These are phyloP conservation scores for Bujurquina vittata DNA, from an alignment of 2,113 vertebrate genomes.

Conservation along the genomic window DNA sequence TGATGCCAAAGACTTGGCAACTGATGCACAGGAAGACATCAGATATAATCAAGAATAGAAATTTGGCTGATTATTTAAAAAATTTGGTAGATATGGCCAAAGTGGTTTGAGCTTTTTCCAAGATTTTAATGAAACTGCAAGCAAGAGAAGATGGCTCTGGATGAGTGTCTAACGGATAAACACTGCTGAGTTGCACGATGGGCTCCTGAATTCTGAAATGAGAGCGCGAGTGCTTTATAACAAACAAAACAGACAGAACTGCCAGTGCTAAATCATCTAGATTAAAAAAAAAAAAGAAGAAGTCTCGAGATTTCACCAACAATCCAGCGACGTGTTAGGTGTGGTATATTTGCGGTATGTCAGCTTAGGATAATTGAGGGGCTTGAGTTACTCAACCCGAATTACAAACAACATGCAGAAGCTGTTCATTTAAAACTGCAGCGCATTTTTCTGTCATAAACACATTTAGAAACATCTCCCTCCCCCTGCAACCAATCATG, in stretches of 20 bases:
- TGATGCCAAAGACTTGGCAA: slow-evolving; percentile 40
- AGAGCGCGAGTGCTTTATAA: neutral
- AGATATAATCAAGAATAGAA: slow-evolving; percentile 42
- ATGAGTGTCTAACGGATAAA: neutral
- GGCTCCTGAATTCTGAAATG: slow-evolving; percentile 15
- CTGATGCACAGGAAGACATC: slow-evolving; percentile 20
- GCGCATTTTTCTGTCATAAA: slow-evolving; percentile 20
- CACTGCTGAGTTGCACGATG: slow-evolving; percentile 1
- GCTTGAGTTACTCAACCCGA: slow-evolving; percentile 17
- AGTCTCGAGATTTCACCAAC: neutral
- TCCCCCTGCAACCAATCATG: slow-evolving; percentile 3
- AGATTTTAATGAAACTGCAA: slow-evolving; percentile 14
- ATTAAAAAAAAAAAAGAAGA: neutral
- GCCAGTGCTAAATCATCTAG: slow-evolving; percentile 18
- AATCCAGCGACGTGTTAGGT: slow-evolving; percentile 31
- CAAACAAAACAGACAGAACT: slow-evolving; percentile 29
- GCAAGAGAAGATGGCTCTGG: slow-evolving; percentile 4
- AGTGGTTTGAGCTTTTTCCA: slow-evolving; percentile 31
- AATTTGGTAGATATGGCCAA: slow-evolving; percentile 26
- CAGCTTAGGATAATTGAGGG: slow-evolving; percentile 33
- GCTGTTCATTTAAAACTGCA: slow-evolving; percentile 33
- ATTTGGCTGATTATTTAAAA: slow-evolving; percentile 16
- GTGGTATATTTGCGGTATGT: slow-evolving; percentile 51
- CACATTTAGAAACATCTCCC: neutral
- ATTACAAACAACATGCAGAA: slow-evolving; percentile 50